Conservation (phyloP, 2,797 vertebrate genomes). For the Smutsia gigantea region DNA sequence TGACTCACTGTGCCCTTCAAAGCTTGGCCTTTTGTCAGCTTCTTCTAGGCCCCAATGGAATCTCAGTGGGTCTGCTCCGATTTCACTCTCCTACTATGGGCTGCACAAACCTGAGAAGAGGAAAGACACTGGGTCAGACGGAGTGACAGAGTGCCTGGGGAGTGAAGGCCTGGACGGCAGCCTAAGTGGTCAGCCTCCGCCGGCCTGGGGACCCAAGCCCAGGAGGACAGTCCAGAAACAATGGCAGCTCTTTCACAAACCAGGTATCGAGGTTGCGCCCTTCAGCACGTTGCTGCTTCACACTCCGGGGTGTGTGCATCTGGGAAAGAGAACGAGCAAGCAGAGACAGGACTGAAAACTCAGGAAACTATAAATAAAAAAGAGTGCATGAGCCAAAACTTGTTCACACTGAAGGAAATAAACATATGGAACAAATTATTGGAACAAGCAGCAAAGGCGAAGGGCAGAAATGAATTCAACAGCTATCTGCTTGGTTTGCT, state of each 20-base stretch:
- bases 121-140: background rate
- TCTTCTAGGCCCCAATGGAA: background rate
- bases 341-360: slow-evolving; percentile 64
- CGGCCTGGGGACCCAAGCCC: background rate
- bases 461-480: slow-evolving; percentile 82
- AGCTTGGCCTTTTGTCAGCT: background rate
- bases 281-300: background rate
- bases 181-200: background rate
- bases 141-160: background rate
- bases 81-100: background rate
- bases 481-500: slow-evolving; percentile 72
- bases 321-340: background rate
- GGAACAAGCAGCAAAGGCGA: slow-evolving; percentile 71
- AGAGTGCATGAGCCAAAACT: slow-evolving; percentile 55
- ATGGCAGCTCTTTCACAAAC: background rate
- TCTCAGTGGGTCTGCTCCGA: background rate
- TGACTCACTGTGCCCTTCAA: background rate
- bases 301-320: background rate
- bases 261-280: background rate
- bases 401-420: slow-evolving; percentile 76
- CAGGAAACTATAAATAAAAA: slow-evolving; percentile 79
- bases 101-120: background rate
- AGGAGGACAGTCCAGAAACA: background rate
- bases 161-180: background rate
- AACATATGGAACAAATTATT: slow-evolving; percentile 84